Conservation (phyloP, 2,797 vertebrate genomes). For the Chelon labrosus region DNA sequence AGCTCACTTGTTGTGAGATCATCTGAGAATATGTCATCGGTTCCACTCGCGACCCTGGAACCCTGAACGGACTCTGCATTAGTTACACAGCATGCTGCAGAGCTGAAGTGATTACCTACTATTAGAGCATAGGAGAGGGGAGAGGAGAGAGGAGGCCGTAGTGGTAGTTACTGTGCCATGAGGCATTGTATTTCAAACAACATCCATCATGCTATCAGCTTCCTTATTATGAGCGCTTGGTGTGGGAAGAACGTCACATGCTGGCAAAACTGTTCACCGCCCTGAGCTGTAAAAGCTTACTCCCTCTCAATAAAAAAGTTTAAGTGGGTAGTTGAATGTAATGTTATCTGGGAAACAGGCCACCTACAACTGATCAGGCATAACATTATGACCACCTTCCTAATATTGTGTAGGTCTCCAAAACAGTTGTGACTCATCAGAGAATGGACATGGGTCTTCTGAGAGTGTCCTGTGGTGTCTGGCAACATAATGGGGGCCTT, state of each 20-base stretch:
- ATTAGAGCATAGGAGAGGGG: constrained; percentile 27
- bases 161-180: constrained; percentile 28
- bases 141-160: constrained; percentile 24
- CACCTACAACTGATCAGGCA: too few relatives aligned
- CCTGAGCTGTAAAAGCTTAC: constrained; percentile 19
- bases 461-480: too few relatives aligned
- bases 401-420: too few relatives aligned
- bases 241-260: constrained; percentile 32
- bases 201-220: constrained; percentile 59
- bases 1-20: constrained; percentile 65
- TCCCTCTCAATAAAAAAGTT: constrained; percentile 31
- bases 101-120: constrained; percentile 56
- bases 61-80: constrained; percentile 43
- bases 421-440: too few relatives aligned
- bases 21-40: constrained; percentile 72
- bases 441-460: too few relatives aligned
- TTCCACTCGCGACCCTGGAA: constrained; percentile 49
- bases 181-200: constrained; percentile 55
- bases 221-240: constrained; percentile 39
- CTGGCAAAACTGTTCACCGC: constrained; percentile 18
- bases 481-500: too few relatives aligned
- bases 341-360: constrained; percentile 16
- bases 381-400: too few relatives aligned
- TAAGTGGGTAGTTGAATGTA: not conserved
- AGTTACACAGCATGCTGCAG: constrained; percentile 38